phyloP scores from a whole-genome alignment of 2,113 vertebrate species.

The Datnioides undecimradiatus region DNA sequence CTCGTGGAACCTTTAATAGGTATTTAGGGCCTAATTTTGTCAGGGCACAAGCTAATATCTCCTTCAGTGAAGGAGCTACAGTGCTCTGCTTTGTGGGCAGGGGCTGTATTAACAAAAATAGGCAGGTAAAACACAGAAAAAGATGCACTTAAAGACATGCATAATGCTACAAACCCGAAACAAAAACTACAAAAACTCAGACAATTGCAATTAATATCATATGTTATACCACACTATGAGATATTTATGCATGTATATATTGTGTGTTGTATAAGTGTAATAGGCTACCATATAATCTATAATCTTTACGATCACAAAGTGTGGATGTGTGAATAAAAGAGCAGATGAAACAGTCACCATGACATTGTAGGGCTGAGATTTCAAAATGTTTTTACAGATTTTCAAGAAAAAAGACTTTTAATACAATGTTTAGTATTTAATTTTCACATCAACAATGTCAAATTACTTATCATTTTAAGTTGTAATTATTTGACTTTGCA shows the following conservation, averaged over 20 bases:
- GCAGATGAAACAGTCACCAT: not conserved
- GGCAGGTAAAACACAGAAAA: not conserved
- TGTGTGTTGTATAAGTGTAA: too few relatives aligned
- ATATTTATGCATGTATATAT: too few relatives aligned
- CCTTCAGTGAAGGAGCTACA: not conserved
- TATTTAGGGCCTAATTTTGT: not conserved
- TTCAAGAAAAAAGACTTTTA: not conserved
- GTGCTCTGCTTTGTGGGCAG: not conserved
- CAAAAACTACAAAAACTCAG: too few relatives aligned
- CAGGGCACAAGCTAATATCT: not conserved
- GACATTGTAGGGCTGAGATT: not conserved
- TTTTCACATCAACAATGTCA: not conserved
- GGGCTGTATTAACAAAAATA: not conserved
- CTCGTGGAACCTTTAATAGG: not conserved
- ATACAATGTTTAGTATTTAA: not conserved
- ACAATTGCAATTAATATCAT: too few relatives aligned
- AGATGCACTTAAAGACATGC: not conserved
- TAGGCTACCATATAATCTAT: too few relatives aligned
- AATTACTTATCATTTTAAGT: not conserved
- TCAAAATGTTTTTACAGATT: not conserved
- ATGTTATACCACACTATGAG: too few relatives aligned
- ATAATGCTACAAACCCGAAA: not conserved
- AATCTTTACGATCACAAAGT: not conserved
- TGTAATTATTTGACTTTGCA: not conserved
- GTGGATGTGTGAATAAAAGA: not conserved